Conservation (phyloP, 2,888 invertebrate species). For the Synergus itoensis region DNA sequence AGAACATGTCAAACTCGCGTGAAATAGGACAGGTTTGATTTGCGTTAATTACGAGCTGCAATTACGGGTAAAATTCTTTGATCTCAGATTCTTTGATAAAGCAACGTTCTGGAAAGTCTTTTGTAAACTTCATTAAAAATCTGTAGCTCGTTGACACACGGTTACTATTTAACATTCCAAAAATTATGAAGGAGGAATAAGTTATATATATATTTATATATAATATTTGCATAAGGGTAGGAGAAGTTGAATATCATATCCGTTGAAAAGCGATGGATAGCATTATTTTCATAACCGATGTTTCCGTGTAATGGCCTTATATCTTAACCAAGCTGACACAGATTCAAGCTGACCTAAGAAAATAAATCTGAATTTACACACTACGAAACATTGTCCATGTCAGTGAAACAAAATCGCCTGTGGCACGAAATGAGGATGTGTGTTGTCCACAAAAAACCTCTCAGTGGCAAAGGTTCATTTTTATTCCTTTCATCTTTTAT, state of each 20-base stretch:
- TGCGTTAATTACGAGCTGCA: neutral
- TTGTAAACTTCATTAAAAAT: neutral
- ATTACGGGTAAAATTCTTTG: neutral
- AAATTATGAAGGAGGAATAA: neutral
- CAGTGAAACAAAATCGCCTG: neutral
- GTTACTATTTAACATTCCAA: too few relatives aligned
- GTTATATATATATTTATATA: neutral
- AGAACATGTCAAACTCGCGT: neutral
- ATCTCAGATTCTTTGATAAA: neutral
- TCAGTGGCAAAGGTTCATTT: neutral
- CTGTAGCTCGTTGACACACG: neutral
- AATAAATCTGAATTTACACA: neutral
- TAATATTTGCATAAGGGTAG: too few relatives aligned
- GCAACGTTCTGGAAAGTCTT: neutral
- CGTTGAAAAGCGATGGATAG: neutral
- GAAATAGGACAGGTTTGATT: neutral
- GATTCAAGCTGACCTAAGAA: neutral
- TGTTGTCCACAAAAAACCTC: neutral
- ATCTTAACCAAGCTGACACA: neutral
- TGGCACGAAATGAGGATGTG: neutral
- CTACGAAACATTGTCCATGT: neutral
- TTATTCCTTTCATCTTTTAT: neutral
- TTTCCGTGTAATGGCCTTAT: neutral
- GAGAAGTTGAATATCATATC: neutral
- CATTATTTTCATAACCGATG: neutral